Evolutionary conservation across 2,888 invertebrate species (phyloP).

Genomic region (Diplazon laetatorius): DNA sequence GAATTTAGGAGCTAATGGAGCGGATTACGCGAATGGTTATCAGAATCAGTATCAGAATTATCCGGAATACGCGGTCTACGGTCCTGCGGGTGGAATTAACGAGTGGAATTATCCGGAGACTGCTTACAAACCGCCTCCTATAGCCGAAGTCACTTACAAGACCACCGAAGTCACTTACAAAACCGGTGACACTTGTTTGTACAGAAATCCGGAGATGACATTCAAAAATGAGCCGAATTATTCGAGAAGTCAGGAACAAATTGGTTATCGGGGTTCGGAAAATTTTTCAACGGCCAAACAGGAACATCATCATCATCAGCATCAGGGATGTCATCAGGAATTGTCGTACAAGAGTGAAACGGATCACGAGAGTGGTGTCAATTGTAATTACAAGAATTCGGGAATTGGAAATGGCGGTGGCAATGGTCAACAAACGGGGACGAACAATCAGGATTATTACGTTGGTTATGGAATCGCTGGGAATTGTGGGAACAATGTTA

Average conservation of each 20-base stretch:
- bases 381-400: constrained; percentile 68
- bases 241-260: constrained; percentile 73
- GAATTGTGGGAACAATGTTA: constrained; percentile 67
- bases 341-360: constrained; percentile 69
- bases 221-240: constrained; percentile 78
- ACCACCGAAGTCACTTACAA: constrained; percentile 81
- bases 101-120: constrained; percentile 66
- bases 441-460: constrained; percentile 75
- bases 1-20: constrained; percentile 61
- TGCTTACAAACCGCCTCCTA: constrained; percentile 73
- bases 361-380: constrained; percentile 69
- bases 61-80: constrained; percentile 79
- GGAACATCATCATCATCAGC: constrained; percentile 74
- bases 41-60: constrained; percentile 81
- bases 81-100: constrained; percentile 65
- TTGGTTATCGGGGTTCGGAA: constrained; percentile 69
- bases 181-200: constrained; percentile 77
- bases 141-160: constrained; percentile 81
- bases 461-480: constrained; percentile 74
- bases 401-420: constrained; percentile 16
- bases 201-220: constrained; percentile 78
- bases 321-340: constrained; percentile 71
- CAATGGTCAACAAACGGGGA: constrained; percentile 39
- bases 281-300: constrained; percentile 67
- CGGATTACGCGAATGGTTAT: constrained; percentile 77